Evolutionary conservation across 2,113 vertebrate genomes (phyloP), one percentile per base, ranked within the genome.

Genomic region (Pontoporia blainvillei): DNA sequence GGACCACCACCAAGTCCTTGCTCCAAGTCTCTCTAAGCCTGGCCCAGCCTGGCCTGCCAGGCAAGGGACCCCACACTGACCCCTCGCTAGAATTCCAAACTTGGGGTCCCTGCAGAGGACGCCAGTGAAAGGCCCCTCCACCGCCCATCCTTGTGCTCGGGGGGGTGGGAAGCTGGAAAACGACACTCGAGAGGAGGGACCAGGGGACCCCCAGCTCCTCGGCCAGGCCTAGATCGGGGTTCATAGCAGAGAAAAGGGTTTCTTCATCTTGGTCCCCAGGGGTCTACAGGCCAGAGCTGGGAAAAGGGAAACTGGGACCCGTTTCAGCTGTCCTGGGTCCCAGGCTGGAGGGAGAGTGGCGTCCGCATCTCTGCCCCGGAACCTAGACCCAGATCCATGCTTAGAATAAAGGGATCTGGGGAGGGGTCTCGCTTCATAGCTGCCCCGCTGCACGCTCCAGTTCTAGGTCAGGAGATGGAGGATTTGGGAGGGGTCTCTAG

Each of bases 351-450:
- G 18, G 75, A n/a, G 78, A 27, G 41, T 10, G 1, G 17, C 23
- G 29, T 29, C 44, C 75, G 34, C 57, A 31, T 88, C 44, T 91
- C 57, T 82, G 87, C 83, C 59, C 72, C 6, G 25, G 69, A 87
- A 71, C 39, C 87, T 59, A 44, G 71, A 83, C 29, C 44, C 44
- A 25, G 59, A 67, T 23, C 5, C 41, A 61, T 91, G 88, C 94
- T 97, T 90, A 95, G 96, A 94, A 97, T 97, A 97, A 97, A 97
- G 89, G 64, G 81, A 92, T 83, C 61, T 86, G 86, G 91, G 95
- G 95, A 92, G 89, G 73, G 96, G 97, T 87, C 94, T 95, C 34
- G 25, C 36, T 41, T 66, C 20, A 25, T 6, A 61, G 59, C 49
- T 36, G 14, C 27, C 46, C 29, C 41, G 3, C 29, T 62, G 61